Conservation (phyloP, 1,140 invertebrate genomes). For the Trachelipus rathkii region DNA sequence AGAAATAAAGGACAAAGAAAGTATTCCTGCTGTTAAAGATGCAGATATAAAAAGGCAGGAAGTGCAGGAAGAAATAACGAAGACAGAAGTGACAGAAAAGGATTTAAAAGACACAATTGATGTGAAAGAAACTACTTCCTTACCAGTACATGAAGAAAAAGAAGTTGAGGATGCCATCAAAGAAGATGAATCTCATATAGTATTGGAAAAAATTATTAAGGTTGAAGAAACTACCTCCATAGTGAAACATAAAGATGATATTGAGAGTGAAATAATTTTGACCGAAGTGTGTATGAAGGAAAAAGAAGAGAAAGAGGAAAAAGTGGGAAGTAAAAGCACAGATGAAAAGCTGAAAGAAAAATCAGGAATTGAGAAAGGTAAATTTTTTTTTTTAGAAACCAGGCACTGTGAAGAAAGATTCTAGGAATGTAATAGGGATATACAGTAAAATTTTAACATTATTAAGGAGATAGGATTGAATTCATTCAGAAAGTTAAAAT, state of each 20-base stretch:
- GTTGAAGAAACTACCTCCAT: not conserved
- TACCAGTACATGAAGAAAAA: not conserved
- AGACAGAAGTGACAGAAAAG: slow-evolving; percentile 18
- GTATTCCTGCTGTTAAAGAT: no score
- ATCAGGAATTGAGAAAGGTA: no score
- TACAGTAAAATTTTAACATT: no score
- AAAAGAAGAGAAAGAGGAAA: no score
- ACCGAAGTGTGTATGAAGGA: not conserved
- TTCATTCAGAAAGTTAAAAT: no score
- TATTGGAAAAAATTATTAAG: not conserved
- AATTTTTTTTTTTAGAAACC: no score
- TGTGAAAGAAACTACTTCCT: not conserved
- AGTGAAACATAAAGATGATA: slow-evolving; percentile 7
- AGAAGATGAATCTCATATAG: not conserved
- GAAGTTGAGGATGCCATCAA: not conserved
- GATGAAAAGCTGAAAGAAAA: no score
- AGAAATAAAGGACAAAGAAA: no score
- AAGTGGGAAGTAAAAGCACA: no score
- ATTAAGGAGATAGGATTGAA: no score
- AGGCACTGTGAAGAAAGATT: no score
- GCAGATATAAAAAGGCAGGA: not conserved
- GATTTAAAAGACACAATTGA: not conserved
- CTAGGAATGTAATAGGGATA: no score
- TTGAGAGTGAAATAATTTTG: not conserved
- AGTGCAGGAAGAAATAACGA: not conserved